These are phyloP conservation scores for Dasysyrphus albostriatus DNA, from an alignment of 2,888 invertebrate species.

Conservation along the genomic window DNA sequence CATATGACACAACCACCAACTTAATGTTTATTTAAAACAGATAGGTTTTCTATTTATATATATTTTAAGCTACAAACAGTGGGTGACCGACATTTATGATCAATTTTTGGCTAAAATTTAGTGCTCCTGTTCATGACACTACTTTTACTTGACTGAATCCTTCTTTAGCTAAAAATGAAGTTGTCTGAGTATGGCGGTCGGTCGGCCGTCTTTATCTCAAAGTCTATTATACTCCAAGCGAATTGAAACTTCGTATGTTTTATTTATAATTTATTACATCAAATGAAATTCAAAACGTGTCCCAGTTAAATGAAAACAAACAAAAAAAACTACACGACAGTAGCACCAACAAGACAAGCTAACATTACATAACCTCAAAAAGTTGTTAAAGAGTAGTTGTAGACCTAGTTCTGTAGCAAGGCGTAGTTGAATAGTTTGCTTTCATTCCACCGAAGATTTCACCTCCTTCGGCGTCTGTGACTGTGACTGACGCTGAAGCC, in stretches of 20 bases:
- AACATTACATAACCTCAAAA: conserved; percentile 62
- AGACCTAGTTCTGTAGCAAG: conserved; percentile 48
- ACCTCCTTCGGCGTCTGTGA: conserved; percentile 23
- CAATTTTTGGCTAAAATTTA: conserved; percentile 16
- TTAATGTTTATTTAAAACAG: not conserved
- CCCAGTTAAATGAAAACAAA: conserved; percentile 12
- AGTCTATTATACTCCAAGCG: not conserved
- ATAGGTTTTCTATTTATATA: not conserved
- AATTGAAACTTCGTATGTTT: conserved; percentile 16
- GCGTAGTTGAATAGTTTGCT: conserved; percentile 30
- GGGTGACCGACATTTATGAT: conserved; percentile 71
- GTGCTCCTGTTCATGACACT: conserved; percentile 27
- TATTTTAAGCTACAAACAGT: conserved; percentile 35
- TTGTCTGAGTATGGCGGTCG: not conserved
- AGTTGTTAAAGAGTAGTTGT: conserved; percentile 32
- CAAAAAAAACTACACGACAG: conserved; percentile 24
- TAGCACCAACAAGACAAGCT: conserved; percentile 34
- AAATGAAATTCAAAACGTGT: conserved; percentile 65
- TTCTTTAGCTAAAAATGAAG: conserved; percentile 16
- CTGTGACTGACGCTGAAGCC: conserved; percentile 21
- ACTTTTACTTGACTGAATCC: conserved; percentile 56
- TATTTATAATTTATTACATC: conserved; percentile 57
- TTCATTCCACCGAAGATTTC: conserved; percentile 47
- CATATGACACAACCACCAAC: not conserved
- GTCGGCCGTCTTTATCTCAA: conserved; percentile 24